Evolutionary conservation across 1,140 invertebrate genomes (phyloP).

Genomic region (Cyclina sinensis): DNA sequence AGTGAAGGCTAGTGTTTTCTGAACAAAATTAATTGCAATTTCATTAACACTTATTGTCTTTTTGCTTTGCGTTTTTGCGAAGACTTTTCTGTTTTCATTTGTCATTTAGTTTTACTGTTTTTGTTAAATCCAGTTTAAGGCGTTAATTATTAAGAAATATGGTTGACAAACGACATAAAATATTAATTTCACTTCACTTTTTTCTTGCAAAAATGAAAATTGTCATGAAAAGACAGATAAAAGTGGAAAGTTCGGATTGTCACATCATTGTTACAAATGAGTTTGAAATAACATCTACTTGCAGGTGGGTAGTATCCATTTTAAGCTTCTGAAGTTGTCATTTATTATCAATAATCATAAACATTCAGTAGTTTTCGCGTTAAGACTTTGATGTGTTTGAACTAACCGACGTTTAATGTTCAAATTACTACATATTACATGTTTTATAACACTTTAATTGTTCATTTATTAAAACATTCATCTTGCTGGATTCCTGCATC

Average conservation of each 20-base stretch:
- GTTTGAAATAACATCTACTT: background rate
- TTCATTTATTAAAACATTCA: slow-evolving; percentile 2
- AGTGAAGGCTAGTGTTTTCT: background rate
- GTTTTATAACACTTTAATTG: background rate
- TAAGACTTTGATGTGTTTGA: slow-evolving; percentile 28
- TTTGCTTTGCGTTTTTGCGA: background rate
- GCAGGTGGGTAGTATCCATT: background rate
- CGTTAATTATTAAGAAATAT: slow-evolving; percentile 19
- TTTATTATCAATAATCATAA: slow-evolving; percentile 32
- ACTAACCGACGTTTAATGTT: background rate
- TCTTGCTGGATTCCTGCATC: background rate
- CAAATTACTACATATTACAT: background rate
- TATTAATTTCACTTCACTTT: slow-evolving; percentile 28
- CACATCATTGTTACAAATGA: slow-evolving; percentile 46
- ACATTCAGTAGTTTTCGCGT: background rate
- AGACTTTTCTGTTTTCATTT: background rate
- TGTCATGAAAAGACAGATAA: slow-evolving; percentile 26
- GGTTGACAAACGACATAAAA: slow-evolving; percentile 33
- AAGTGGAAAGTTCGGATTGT: slow-evolving; percentile 24
- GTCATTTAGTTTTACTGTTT: slow-evolving; percentile 5
- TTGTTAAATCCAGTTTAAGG: slow-evolving; percentile 11
- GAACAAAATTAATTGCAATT: slow-evolving; percentile 5
- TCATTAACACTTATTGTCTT: slow-evolving; percentile 3
- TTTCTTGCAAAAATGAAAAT: slow-evolving; percentile 10
- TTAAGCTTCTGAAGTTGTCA: background rate